Conservation (phyloP, 2,888 invertebrate genomes). For the Synanthedon andrenaeformis region DNA sequence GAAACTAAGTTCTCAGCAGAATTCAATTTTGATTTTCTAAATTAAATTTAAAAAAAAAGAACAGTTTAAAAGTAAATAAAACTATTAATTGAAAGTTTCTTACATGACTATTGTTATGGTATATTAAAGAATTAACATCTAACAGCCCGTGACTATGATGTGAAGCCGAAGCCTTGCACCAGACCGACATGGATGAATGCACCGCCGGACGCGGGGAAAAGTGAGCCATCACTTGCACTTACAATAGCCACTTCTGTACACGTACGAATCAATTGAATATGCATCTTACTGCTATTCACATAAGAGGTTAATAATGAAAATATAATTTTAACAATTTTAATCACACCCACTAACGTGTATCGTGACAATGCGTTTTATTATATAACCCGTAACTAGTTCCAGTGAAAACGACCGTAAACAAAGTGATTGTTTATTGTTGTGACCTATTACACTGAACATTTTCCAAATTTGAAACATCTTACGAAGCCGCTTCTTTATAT, state of each 20-base stretch:
- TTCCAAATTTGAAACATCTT: too few species aligned
- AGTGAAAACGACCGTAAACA: background rate
- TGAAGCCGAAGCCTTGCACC: slow-evolving; percentile 13
- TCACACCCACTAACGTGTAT: background rate
- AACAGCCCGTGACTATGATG: slow-evolving; percentile 13
- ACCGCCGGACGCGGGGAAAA: background rate
- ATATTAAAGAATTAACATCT: slow-evolving; percentile 10
- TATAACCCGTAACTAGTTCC: background rate
- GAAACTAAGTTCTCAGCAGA: too few species aligned
- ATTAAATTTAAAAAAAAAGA: too few species aligned
- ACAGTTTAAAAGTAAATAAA: too few species aligned
- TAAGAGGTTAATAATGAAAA: background rate
- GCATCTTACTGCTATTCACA: background rate
- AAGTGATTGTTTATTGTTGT: background rate
- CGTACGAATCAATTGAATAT: background rate
- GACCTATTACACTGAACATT: background rate
- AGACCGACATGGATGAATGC: slow-evolving; percentile 8
- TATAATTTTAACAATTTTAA: background rate
- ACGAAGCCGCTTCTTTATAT: too few species aligned
- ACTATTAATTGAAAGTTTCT: too few species aligned
- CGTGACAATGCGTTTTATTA: background rate
- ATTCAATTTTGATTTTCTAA: too few species aligned
- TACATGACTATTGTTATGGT: slow-evolving; percentile 8
- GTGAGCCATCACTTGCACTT: background rate
- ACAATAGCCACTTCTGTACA: background rate